These are phyloP conservation scores for Gavialis gangeticus DNA, from an alignment of 2,113 vertebrate species.

Conservation along the genomic window DNA sequence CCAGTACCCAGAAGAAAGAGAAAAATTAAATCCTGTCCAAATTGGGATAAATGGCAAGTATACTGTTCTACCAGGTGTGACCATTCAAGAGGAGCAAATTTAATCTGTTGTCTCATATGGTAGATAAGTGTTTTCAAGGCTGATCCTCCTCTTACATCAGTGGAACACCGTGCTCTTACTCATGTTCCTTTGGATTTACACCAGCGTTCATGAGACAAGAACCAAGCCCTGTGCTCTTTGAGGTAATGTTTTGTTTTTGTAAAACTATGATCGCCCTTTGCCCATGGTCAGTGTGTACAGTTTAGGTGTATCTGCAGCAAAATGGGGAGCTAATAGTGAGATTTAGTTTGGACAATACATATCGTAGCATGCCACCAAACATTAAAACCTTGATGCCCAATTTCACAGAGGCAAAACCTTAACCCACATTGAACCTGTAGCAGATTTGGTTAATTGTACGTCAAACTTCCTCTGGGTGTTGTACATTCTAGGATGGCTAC, in stretches of 20 bases:
- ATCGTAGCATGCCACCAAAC: background rate
- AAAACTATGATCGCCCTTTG: background rate
- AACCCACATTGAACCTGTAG: background rate
- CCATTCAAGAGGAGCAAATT: background rate
- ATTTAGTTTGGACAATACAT: fast-evolving
- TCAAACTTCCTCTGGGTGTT: background rate
- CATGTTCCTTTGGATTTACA: background rate
- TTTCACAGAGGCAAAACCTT: background rate
- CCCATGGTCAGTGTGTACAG: background rate
- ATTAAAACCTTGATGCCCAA: background rate
- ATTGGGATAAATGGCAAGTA: fast-evolving
- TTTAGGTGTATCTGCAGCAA: background rate
- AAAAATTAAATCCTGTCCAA: background rate
- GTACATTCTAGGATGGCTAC: background rate
- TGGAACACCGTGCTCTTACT: background rate
- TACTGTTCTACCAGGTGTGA: fast-evolving
- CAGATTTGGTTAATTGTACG: background rate
- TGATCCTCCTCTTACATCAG: background rate
- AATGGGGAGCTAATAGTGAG: background rate
- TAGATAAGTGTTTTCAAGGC: background rate
- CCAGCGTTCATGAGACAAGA: background rate
- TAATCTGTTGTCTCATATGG: background rate
- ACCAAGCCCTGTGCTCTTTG: background rate
- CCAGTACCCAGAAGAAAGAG: background rate
- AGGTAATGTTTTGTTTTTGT: background rate